Evolutionary conservation across 2,888 invertebrate genomes (phyloP), one percentile per base, ranked within the genome.

Genomic region (Vandiemenella viatica): DNA sequence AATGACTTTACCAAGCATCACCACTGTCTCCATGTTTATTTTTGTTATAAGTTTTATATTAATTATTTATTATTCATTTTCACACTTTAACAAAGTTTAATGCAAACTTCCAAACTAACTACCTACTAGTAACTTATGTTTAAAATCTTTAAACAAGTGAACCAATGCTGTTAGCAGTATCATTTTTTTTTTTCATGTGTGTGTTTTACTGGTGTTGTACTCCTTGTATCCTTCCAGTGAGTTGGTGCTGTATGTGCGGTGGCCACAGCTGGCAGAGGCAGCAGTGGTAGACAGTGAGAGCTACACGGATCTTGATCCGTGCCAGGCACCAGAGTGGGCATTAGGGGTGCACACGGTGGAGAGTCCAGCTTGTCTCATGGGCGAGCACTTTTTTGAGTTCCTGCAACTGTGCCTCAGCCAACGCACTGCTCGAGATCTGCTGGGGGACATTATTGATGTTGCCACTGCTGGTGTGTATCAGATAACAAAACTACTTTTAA

Each of bases 221-320:
- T 32, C 10, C 32, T n/a, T 13, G n/a, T 3, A 13, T 4, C 13
- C 8, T 42, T 42, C 18, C 55, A 81, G 80, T 46, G 80, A 83
- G 63, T 72, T 91, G 20, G 69, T 79, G 53, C 65, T 92, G 15
- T 82, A 83, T 62, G 80, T 87, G 40, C 84, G 83, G 19, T 96
- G 95, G 95, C 84, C 85, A 1, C 76, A 80, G 61, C 72, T 93
- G 55, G 77, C 83, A 2, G 93, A 92, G 64, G 82, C 85, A 63
- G 76, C 86, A 50, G 80, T 91, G 20, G 79, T 90, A 1, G 96
- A 97, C 63, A 87, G 85, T 53, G 84, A 87, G 57, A 79, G 79
- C 54, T 88, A 86, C 65, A 82, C 87, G 17, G 91, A 93, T 65
- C 81, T 96, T 59, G 83, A 92, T 63, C 90, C 95, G 1, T 65